phyloP scores from a whole-genome alignment of 2,888 invertebrate species.

The Pimpla rufipes region DNA sequence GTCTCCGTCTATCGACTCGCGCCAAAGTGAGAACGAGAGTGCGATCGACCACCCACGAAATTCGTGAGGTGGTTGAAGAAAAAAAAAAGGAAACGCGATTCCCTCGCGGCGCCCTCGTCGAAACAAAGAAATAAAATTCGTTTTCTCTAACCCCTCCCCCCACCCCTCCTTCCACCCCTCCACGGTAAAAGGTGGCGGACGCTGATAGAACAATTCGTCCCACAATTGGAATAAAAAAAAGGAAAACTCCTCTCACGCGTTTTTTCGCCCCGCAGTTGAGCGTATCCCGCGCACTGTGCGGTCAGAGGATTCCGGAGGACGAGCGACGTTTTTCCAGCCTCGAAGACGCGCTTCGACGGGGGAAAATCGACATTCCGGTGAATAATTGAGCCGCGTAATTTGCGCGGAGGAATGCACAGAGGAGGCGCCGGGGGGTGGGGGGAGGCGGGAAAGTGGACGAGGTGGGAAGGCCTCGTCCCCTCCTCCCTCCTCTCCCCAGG shows the following conservation, averaged over 20 bases:
- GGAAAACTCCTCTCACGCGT: slow-evolving; percentile 11
- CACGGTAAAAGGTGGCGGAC: slow-evolving; percentile 23
- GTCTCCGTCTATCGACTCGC: slow-evolving; percentile 35
- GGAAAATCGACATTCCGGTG: slow-evolving; percentile 79
- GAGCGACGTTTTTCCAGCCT: neutral
- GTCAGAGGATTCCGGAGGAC: slow-evolving; percentile 9
- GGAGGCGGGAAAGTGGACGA: slow-evolving; percentile 41
- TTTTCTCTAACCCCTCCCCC: slow-evolving; percentile 33
- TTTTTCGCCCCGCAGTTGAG: neutral
- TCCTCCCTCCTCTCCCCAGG: neutral
- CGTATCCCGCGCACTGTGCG: neutral
- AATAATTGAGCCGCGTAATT: slow-evolving; percentile 84
- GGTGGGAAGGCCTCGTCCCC: slow-evolving; percentile 45
- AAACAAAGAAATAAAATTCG: slow-evolving; percentile 71
- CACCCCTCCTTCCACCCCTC: too few relatives aligned
- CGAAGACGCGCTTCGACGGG: neutral
- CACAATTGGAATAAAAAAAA: slow-evolving; percentile 44
- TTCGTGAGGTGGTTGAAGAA: slow-evolving; percentile 61
- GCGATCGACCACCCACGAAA: slow-evolving; percentile 68
- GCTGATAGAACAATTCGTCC: slow-evolving; percentile 39
- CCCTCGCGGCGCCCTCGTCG: slow-evolving; percentile 63
- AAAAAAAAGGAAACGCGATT: slow-evolving; percentile 46
- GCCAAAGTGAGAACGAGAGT: slow-evolving; percentile 54
- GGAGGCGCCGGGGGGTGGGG: slow-evolving; percentile 58
- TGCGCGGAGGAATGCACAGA: slow-evolving; percentile 82